Base-by-base conservation (phyloP, 2,888 invertebrate genomes). In the Drosophila koepferae region DNA sequence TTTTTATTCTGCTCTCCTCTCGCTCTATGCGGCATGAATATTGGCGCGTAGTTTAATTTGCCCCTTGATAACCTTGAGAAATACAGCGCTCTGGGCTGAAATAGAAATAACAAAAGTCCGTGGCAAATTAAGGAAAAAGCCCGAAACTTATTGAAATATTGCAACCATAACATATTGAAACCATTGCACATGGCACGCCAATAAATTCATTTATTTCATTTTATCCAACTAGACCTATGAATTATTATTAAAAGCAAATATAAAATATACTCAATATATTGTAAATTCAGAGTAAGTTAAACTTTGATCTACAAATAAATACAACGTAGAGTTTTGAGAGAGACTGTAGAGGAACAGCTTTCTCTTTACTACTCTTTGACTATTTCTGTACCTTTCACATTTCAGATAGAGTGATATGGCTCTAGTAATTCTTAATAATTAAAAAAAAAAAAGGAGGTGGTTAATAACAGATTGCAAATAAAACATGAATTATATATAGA, bases 41-140 rank as follows among this genome's bases (percentile, higher is more conserved):
- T 86, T 82, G 81, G 74, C 77, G 70, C 73, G 75, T 84, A 71
- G 75, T 75, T 89, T 86, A 89, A 84, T 86, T 89, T 84, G 61
- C 60, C 49, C 36, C 51, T 48, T 67, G 54, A 53, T 56, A 46
- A 34, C 23, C 51, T 51, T 20, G 51, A 12, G 18, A 6, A 8
- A 16, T 5, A 9, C 31, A 49, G 3, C 31, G 58, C 58, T 20
- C 44, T 6, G 20, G 16, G 44, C 44, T 16, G 20, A 40, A 16
- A 60, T 40, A 49, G 40, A 31, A 49, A 60, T 41, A 41, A 14
- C 49, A 41, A 49, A 38, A 40, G 31, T 18, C 20, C 59, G 8
- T 49, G 49, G 20, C 60, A 34, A 60, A 49, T 49, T 60, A 60
- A 49, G 49, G 31, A 20, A 60, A 60, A 60, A 60, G 48, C 49